These are phyloP conservation scores for Paracyclopina nana DNA, from an alignment of 1,140 invertebrate species.

Conservation along the genomic window DNA sequence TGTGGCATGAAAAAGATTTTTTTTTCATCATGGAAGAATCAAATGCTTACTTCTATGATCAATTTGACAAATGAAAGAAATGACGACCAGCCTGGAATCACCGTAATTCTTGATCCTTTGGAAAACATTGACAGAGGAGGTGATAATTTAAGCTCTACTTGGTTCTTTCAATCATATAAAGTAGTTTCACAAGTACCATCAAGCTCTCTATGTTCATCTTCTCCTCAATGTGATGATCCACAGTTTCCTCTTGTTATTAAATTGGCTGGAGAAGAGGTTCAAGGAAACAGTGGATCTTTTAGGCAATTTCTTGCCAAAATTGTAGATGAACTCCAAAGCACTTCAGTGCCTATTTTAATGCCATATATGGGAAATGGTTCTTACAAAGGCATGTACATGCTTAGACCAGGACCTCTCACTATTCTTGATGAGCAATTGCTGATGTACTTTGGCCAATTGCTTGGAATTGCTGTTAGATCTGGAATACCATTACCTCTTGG, in stretches of 20 bases:
- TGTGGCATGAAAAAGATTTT: too few relatives aligned
- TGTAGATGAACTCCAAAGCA: constrained; percentile 24
- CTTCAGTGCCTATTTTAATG: constrained; percentile 23
- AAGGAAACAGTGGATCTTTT: constrained; percentile 30
- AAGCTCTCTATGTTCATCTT: constrained; percentile 26
- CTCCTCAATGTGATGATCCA: constrained; percentile 28
- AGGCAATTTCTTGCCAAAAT: constrained; percentile 28
- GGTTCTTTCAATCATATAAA: constrained; percentile 25
- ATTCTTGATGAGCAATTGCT: constrained; percentile 27
- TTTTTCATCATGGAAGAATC: too few relatives aligned
- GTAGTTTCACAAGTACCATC: constrained; percentile 26
- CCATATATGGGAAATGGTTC: constrained; percentile 23
- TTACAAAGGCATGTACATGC: constrained; percentile 24
- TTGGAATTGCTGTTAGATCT: constrained; percentile 28
- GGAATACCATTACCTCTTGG: constrained; percentile 28
- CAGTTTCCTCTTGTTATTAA: constrained; percentile 28
- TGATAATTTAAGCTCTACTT: constrained; percentile 14
- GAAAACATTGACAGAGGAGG: not conserved
- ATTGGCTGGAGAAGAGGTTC: constrained; percentile 28
- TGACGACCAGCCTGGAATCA: too few relatives aligned
- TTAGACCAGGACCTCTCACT: constrained; percentile 25
- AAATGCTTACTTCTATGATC: too few relatives aligned
- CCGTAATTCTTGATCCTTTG: constrained; percentile 3
- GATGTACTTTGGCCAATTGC: constrained; percentile 27
- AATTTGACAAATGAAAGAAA: too few relatives aligned